These are phyloP conservation scores for Lophura nycthemera DNA, from an alignment of 2,113 vertebrate genomes.

Conservation along the genomic window DNA sequence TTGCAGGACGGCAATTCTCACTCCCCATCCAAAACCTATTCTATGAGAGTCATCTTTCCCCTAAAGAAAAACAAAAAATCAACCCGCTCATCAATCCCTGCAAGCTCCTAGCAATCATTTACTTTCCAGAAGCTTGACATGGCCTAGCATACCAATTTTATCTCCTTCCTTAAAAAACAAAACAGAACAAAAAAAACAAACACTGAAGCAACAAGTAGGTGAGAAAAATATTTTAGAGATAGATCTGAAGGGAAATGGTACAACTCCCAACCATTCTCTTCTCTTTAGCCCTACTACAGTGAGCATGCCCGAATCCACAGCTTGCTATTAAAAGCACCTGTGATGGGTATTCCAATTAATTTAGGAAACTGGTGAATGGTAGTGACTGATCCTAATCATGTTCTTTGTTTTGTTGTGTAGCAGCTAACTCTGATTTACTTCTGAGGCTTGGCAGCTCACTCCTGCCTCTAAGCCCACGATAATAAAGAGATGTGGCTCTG, in stretches of 20 bases:
- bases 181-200: neutral
- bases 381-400: neutral
- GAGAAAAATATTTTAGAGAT: too few species aligned
- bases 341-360: neutral
- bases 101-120: neutral
- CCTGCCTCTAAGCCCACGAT: accelerated
- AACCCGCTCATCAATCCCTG: neutral
- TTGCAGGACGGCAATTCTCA: neutral
- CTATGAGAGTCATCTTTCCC: neutral
- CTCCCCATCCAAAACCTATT: neutral
- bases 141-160: neutral
- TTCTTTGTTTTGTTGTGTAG: neutral
- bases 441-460: neutral
- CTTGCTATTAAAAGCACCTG: neutral
- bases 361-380: neutral
- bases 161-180: neutral
- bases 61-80: neutral
- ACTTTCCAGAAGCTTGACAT: neutral
- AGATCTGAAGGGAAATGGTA: neutral
- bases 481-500: neutral
- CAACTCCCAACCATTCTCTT: neutral
- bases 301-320: neutral
- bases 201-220: too few species aligned
- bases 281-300: neutral
- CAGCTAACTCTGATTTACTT: neutral